A percentile compares a stretch with the other conserved stretches of the same genome.
phyloP scores from a whole-genome alignment of 2,797 vertebrate genomes.

The Pangasius krempfi region DNA sequence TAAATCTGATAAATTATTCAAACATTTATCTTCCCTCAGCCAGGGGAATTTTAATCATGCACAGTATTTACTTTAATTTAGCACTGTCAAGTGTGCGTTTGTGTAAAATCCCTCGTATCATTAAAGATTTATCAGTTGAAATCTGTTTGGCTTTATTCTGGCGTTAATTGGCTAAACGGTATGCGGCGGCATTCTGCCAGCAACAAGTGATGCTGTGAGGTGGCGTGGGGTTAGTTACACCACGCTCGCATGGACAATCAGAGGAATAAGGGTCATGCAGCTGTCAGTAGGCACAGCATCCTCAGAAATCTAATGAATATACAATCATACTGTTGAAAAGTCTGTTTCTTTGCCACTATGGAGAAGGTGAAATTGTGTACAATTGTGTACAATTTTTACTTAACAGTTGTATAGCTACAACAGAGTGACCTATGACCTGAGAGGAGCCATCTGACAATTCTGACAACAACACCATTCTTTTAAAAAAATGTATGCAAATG shows the following conservation, averaged over 20 bases:
- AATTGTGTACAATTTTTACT: neutral
- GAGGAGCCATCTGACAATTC: too few species aligned
- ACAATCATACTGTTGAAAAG: too few species aligned
- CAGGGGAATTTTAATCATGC: conserved; percentile 94
- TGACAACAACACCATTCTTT: neutral
- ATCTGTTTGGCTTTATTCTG: conserved; percentile 92
- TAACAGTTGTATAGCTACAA: conserved; percentile 6
- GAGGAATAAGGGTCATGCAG: conserved; percentile 55
- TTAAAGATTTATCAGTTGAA: conserved; percentile 98
- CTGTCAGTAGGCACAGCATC: conserved; percentile 63
- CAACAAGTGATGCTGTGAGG: conserved; percentile 70
- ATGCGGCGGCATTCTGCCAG: conserved; percentile 63
- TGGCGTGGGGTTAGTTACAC: conserved; percentile 28
- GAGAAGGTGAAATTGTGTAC: neutral
- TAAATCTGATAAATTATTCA: conserved; percentile 94
- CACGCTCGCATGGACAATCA: conserved; percentile 41
- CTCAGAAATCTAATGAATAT: neutral
- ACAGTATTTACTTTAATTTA: conserved; percentile 98
- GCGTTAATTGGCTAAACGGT: conserved; percentile 89
- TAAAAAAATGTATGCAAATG: conserved; percentile 8
- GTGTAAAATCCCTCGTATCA: conserved; percentile 95
- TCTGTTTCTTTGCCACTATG: neutral
- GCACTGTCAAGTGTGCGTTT: conserved; percentile 90
- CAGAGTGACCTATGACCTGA: conserved; percentile 11
- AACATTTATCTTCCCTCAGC: conserved; percentile 87